A percentile compares a stretch with the other conserved stretches of the same genome.
Conservation (phyloP, 2,113 vertebrate genomes). For the Oryzias celebensis region DNA sequence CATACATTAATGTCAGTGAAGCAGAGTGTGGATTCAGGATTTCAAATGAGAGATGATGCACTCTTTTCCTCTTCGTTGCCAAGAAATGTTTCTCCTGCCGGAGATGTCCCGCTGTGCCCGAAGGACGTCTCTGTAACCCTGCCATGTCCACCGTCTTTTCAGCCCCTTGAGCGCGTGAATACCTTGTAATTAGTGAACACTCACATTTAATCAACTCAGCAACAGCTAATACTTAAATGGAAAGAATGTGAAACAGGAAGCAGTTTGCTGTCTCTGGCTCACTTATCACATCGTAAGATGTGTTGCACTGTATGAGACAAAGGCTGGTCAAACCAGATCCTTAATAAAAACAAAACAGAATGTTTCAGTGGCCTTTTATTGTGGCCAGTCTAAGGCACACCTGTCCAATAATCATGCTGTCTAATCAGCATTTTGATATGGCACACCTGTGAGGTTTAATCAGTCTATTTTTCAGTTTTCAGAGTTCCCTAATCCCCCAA, state of each 20-base stretch:
- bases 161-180: slow-evolving; percentile 16
- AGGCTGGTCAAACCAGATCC: too few relatives aligned
- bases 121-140: slow-evolving; percentile 45
- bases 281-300: too few relatives aligned
- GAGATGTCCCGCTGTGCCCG: slow-evolving; percentile 31
- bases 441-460: too few relatives aligned
- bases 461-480: too few relatives aligned
- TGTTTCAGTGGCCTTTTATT: too few relatives aligned
- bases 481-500: too few relatives aligned
- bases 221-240: slow-evolving; percentile 18
- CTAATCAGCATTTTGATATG: too few relatives aligned
- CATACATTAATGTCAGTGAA: slow-evolving; percentile 12
- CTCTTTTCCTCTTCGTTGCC: slow-evolving; percentile 30
- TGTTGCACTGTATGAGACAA: too few relatives aligned
- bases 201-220: slow-evolving; percentile 57
- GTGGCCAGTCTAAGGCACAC: too few relatives aligned
- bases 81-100: slow-evolving; percentile 46
- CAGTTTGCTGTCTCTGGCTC: slow-evolving; percentile 1
- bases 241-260: slow-evolving; percentile 1
- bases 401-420: too few relatives aligned
- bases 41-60: slow-evolving; percentile 47
- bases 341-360: too few relatives aligned
- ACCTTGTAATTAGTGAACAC: slow-evolving; percentile 58
- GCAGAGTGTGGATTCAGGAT: slow-evolving; percentile 28
- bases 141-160: slow-evolving; percentile 26